These are phyloP conservation scores for Xestia sexstrigata DNA, from an alignment of 2,888 invertebrate genomes.

Conservation along the genomic window DNA sequence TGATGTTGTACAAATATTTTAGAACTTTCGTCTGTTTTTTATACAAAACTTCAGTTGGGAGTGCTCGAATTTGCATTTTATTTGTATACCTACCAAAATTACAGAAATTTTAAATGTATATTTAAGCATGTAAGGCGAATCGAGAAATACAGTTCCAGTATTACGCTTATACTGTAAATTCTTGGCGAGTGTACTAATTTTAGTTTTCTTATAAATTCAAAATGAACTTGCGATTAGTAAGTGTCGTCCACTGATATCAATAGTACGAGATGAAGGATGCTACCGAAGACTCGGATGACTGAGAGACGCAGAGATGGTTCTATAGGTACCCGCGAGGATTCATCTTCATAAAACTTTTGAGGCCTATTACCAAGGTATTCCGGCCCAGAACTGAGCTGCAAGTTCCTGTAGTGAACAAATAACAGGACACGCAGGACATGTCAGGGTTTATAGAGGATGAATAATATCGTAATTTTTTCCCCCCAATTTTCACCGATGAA, in stretches of 20 bases:
- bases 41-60: background rate
- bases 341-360: background rate
- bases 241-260: constrained; percentile 68
- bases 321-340: constrained; percentile 8
- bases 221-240: constrained; percentile 32
- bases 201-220: constrained; percentile 1
- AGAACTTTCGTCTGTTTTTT: background rate
- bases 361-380: background rate
- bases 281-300: constrained; percentile 68
- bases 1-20: constrained; percentile 30
- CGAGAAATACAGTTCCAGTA: background rate
- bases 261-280: constrained; percentile 61
- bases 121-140: background rate
- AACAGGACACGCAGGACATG: too few species aligned
- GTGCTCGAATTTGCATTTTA: background rate
- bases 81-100: background rate
- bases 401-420: too few species aligned
- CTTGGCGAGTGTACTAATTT: background rate
- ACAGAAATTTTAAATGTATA: too few species aligned
- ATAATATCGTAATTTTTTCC: too few species aligned
- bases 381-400: too few species aligned
- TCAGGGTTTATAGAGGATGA: background rate
- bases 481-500: background rate
- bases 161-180: background rate
- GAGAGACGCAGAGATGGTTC: constrained; percentile 57